These are phyloP conservation scores for Andrena flavipes DNA, from an alignment of 2,888 invertebrate species.

Conservation along the genomic window DNA sequence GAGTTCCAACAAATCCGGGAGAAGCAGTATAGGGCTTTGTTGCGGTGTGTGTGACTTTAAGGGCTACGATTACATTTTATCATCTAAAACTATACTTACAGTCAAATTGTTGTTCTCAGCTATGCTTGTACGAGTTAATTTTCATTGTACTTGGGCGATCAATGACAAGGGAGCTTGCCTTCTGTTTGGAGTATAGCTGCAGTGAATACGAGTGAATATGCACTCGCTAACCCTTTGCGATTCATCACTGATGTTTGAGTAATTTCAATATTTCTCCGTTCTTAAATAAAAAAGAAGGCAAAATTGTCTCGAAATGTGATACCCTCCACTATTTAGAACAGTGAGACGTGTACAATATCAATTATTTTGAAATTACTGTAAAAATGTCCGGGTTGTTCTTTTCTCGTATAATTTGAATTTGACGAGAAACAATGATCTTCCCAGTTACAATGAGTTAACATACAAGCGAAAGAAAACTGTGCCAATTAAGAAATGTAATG, in stretches of 20 bases:
- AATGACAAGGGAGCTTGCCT: not conserved
- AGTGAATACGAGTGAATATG: not conserved
- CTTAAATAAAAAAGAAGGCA: not conserved
- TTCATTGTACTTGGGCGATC: conserved; percentile 17
- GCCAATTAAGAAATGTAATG: not conserved
- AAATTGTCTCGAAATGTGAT: not conserved
- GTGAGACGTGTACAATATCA: not conserved
- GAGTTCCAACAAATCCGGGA: conserved; percentile 33
- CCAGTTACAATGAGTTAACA: not conserved
- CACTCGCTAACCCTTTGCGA: conserved; percentile 40
- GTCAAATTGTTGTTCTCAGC: conserved; percentile 53
- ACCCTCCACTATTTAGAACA: not conserved
- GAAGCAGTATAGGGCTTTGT: conserved; percentile 16
- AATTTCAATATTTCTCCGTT: not conserved
- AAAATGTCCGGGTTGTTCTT: not conserved
- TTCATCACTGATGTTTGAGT: not conserved
- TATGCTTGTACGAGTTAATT: conserved; percentile 15
- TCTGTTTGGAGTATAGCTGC: not conserved
- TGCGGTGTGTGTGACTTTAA: conserved; percentile 32
- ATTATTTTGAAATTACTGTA: no score
- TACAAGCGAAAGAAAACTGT: not conserved
- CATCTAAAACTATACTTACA: conserved; percentile 52
- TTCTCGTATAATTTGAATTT: not conserved
- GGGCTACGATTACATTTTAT: conserved; percentile 48
- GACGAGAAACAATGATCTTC: not conserved